Evolutionary conservation across 2,888 invertebrate species (phyloP).

Genomic region (Netelia inedita): DNA sequence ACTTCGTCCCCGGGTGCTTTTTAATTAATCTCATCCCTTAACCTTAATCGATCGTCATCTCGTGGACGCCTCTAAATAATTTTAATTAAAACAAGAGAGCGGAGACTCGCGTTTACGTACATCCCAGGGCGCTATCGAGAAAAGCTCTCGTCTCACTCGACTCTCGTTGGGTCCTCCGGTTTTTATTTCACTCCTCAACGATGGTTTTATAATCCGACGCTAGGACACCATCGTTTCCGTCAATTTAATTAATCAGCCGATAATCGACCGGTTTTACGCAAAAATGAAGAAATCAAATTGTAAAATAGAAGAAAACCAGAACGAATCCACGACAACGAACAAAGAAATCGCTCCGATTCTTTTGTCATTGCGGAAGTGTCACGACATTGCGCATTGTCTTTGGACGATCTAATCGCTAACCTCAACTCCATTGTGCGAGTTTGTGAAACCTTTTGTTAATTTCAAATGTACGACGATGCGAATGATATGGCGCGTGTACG

Average conservation of each 20-base stretch:
- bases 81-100: constrained; percentile 80
- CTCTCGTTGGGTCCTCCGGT: not conserved
- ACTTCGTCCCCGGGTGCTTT: constrained; percentile 68
- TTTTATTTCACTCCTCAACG: constrained; percentile 7
- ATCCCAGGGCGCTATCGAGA: constrained; percentile 14
- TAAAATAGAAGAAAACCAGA: not conserved
- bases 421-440: too few relatives aligned
- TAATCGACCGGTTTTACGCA: constrained; percentile 29
- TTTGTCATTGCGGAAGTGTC: not conserved
- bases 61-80: constrained; percentile 79
- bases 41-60: constrained; percentile 81
- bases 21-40: constrained; percentile 83
- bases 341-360: not conserved
- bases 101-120: constrained; percentile 59
- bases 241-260: constrained; percentile 48
- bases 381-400: too few relatives aligned
- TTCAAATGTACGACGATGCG: too few relatives aligned
- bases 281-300: not conserved
- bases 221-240: not conserved
- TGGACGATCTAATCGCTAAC: too few relatives aligned
- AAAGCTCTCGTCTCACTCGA: constrained; percentile 5
- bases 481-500: not conserved
- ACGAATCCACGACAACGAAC: not conserved
- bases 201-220: constrained; percentile 9
- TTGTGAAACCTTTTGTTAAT: too few relatives aligned